Conservation (phyloP, 37 sponge, comb jelly and placozoan species). For the Ephydatia muelleri region DNA sequence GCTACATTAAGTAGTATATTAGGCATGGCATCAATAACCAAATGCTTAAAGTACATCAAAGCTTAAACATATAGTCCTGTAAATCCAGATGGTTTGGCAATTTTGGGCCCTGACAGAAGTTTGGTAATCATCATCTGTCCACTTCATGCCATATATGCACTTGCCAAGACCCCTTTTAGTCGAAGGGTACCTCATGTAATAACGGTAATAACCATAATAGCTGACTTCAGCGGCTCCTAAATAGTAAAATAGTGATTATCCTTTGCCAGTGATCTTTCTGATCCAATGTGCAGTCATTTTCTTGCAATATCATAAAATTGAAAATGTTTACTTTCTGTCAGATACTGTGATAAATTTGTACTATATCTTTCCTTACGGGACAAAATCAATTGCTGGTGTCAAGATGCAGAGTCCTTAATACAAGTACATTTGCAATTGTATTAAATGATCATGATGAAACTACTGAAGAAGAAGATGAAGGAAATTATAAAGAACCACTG, state of each 20-base stretch:
- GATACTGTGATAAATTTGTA: too few species aligned
- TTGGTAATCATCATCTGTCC: background rate
- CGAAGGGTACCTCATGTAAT: background rate
- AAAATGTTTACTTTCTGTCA: too few species aligned
- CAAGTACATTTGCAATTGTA: too few species aligned
- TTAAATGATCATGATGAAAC: too few species aligned
- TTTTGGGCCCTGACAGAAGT: background rate
- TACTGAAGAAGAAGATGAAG: too few species aligned
- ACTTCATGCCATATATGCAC: constrained; percentile 1
- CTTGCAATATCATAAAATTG: too few species aligned
- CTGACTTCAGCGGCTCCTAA: background rate
- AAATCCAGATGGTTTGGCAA: constrained; percentile 2
- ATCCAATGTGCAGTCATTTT: constrained; percentile 34
- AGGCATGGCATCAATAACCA: constrained; percentile 8
- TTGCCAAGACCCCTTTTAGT: background rate
- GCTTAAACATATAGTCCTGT: background rate
- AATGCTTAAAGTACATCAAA: background rate
- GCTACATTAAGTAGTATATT: background rate
- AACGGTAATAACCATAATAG: background rate
- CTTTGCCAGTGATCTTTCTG: constrained; percentile 26
- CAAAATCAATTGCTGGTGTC: too few species aligned
- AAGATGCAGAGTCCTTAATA: too few species aligned
- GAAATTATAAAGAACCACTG: too few species aligned
- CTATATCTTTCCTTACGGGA: too few species aligned
- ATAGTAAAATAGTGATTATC: background rate